These are phyloP conservation scores for Mechanitis mazaeus DNA, from an alignment of 2,888 invertebrate genomes.

Conservation along the genomic window DNA sequence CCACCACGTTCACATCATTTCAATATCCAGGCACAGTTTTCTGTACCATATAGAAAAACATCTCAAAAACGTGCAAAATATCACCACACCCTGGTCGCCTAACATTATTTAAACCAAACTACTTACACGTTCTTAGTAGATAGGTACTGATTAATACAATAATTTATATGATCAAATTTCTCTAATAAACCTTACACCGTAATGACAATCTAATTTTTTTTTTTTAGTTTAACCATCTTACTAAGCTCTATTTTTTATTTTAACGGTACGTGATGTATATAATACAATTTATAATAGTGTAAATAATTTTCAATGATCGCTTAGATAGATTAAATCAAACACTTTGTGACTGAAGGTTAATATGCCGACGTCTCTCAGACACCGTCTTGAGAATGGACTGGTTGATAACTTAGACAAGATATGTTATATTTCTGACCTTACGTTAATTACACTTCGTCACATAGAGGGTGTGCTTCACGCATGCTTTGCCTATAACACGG, in stretches of 20 bases:
- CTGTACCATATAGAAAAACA: slow-evolving; percentile 72
- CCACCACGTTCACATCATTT: slow-evolving; percentile 49
- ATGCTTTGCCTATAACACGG: slow-evolving; percentile 71
- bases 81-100: slow-evolving; percentile 77
- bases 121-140: slow-evolving; percentile 65
- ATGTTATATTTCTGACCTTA: slow-evolving; percentile 9
- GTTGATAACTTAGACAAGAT: slow-evolving; percentile 1
- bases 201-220: slow-evolving; percentile 63
- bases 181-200: slow-evolving; percentile 66
- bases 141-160: slow-evolving; percentile 65
- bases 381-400: slow-evolving; percentile 4
- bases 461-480: slow-evolving; percentile 65
- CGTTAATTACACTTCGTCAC: slow-evolving; percentile 41
- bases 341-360: slow-evolving; percentile 50
- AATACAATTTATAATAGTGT: slow-evolving; percentile 72
- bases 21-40: slow-evolving; percentile 57
- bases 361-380: slow-evolving; percentile 35
- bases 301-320: slow-evolving; percentile 65
- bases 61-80: slow-evolving; percentile 77
- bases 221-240: slow-evolving; percentile 68
- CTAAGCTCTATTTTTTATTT: slow-evolving; percentile 74
- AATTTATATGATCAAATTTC: slow-evolving; percentile 62
- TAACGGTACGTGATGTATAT: slow-evolving; percentile 70
- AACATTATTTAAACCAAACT: slow-evolving; percentile 74
- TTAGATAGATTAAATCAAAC: slow-evolving; percentile 55